Conservation (phyloP, 2,113 vertebrate species). For the Megaceryle maxima region DNA sequence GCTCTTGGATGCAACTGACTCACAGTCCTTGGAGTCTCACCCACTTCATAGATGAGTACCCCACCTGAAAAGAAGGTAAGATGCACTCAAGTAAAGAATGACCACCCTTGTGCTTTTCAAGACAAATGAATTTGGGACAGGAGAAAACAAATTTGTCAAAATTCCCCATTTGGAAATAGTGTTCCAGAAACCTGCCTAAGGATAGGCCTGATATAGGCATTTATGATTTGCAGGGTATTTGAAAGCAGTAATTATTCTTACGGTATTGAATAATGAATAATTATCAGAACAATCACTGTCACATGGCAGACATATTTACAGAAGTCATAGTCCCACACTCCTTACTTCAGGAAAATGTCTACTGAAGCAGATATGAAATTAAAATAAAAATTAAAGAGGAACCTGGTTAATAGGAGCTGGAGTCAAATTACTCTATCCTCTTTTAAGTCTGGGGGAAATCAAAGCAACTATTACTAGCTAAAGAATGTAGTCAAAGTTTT, state of each 20-base stretch:
- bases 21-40: not conserved
- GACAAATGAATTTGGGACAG: not conserved
- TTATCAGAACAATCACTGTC: constrained; percentile 28
- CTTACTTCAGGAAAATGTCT: constrained; percentile 3
- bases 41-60: not conserved
- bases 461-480: constrained; percentile 19
- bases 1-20: not conserved
- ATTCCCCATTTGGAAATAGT: not conserved
- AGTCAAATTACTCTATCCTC: not conserved
- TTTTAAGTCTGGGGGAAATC: not conserved
- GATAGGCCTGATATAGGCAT: not conserved
- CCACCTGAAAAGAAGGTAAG: constrained; percentile 14
- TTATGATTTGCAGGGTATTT: constrained; percentile 1
- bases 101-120: not conserved
- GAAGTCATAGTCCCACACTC: not conserved
- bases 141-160: not conserved
- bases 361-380: not conserved
- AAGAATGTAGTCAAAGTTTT: not conserved
- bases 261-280: constrained; percentile 5
- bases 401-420: not conserved
- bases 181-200: not conserved
- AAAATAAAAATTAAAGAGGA: not conserved
- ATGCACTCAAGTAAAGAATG: not conserved
- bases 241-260: not conserved
- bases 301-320: constrained; percentile 17